Conservation (phyloP, 2,888 invertebrate genomes). For the Drosophila planitibia region DNA sequence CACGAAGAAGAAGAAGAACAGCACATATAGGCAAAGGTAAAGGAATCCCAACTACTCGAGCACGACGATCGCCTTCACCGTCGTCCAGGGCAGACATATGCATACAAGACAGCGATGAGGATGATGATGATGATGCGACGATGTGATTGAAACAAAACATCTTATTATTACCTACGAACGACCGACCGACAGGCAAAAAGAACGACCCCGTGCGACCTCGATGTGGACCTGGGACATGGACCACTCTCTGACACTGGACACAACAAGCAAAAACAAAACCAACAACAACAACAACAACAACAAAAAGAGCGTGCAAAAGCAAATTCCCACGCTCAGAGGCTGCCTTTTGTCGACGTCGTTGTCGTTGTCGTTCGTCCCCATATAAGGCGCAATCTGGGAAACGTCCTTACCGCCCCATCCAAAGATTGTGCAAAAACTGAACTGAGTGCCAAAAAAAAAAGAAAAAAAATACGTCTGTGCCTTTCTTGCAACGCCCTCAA, state of each 20-base stretch:
- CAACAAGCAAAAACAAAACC: slow-evolving; percentile 18
- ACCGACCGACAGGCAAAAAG: slow-evolving; percentile 49
- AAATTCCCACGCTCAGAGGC: slow-evolving; percentile 73
- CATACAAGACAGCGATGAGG: slow-evolving; percentile 38
- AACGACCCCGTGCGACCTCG: slow-evolving; percentile 79
- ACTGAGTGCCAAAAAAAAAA: slow-evolving; percentile 50
- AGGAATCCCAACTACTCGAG: slow-evolving; percentile 30
- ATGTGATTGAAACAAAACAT: slow-evolving; percentile 81
- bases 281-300: slow-evolving; percentile 2
- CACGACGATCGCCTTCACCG: slow-evolving; percentile 47
- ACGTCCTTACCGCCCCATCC: slow-evolving; percentile 71
- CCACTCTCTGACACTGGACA: slow-evolving; percentile 36
- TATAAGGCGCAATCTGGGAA: slow-evolving; percentile 73
- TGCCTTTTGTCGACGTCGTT: slow-evolving; percentile 69
- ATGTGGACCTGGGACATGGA: slow-evolving; percentile 53
- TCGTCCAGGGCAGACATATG: slow-evolving; percentile 43
- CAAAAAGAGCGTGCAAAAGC: slow-evolving; percentile 70
- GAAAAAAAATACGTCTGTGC: slow-evolving; percentile 46
- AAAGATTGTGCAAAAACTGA: slow-evolving; percentile 48
- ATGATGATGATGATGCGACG: slow-evolving; percentile 68
- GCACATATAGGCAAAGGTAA: slow-evolving; percentile 17
- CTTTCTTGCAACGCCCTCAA: slow-evolving; percentile 55
- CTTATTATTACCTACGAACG: slow-evolving; percentile 77
- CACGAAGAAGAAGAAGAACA: slow-evolving; percentile 5
- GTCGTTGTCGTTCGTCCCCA: slow-evolving; percentile 54